These are phyloP conservation scores for Brachymystax lenok DNA, from an alignment of 2,797 vertebrate species.

Conservation along the genomic window DNA sequence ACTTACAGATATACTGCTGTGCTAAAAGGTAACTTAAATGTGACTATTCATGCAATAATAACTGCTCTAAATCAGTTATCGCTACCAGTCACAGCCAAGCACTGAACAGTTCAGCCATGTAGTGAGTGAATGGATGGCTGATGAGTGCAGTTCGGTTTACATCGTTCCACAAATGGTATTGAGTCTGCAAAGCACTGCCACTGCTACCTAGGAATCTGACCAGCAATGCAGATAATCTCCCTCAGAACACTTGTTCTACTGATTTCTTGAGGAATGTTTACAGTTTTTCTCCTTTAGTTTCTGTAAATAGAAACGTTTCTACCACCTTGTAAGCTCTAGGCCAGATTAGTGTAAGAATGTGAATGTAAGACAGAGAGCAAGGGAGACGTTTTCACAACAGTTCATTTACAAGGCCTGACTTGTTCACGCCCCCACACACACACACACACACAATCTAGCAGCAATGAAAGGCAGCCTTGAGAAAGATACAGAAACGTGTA, in stretches of 20 bases:
- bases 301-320: constrained; percentile 19
- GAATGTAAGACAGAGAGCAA: constrained; percentile 46
- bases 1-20: background rate
- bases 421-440: constrained; percentile 47
- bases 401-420: constrained; percentile 64
- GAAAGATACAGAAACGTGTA: constrained; percentile 68
- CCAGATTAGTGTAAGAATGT: constrained; percentile 46
- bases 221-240: constrained; percentile 29
- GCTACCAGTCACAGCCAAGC: constrained; percentile 2
- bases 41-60: background rate
- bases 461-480: constrained; percentile 69
- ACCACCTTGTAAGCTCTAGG: constrained; percentile 15
- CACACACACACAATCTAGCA: constrained; percentile 35
- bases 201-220: constrained; percentile 1
- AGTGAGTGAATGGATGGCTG: background rate
- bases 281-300: constrained; percentile 14
- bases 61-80: background rate
- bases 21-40: background rate
- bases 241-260: constrained; percentile 27
- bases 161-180: background rate
- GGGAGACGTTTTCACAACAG: constrained; percentile 55
- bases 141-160: background rate
- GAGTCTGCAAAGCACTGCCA: constrained; percentile 26
- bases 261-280: constrained; percentile 23
- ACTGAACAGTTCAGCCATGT: background rate